These are phyloP conservation scores for Cryptoblepharus egeriae DNA, from an alignment of 2,797 vertebrate species.

Conservation along the genomic window DNA sequence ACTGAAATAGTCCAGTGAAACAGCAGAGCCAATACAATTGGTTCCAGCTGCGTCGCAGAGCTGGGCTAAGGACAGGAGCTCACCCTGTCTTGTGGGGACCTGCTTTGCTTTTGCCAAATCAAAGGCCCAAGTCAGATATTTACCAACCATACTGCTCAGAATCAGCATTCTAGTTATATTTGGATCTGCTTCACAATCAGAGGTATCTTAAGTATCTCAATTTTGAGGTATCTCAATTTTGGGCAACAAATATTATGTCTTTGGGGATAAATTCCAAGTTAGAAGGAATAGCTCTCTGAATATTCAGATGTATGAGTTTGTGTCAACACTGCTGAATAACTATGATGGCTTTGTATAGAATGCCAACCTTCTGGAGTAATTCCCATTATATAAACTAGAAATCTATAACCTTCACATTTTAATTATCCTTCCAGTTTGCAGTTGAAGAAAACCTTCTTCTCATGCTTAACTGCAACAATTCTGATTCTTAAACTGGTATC, in stretches of 20 bases:
- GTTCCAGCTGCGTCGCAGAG: too few species aligned
- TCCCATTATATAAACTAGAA: background rate
- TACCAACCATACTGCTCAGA: background rate
- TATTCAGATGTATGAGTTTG: background rate
- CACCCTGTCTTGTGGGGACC: too few species aligned
- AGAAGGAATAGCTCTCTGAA: background rate
- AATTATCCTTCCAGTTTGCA: background rate
- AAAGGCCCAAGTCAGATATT: background rate
- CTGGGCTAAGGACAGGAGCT: too few species aligned
- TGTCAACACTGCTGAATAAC: slow-evolving; percentile 7
- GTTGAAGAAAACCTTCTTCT: background rate
- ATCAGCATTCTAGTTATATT: background rate
- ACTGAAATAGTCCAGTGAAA: too few species aligned
- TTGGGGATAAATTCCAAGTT: background rate
- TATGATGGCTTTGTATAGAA: background rate
- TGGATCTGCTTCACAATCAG: background rate
- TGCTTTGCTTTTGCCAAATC: too few species aligned
- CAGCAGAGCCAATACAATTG: too few species aligned
- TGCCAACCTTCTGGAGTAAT: background rate
- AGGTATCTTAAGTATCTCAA: too few species aligned
- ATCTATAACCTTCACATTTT: background rate
- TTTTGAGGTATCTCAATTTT: too few species aligned
- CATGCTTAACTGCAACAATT: background rate
- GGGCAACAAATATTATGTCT: background rate
- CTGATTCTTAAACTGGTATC: background rate